Conservation (phyloP, 2,113 vertebrate species). For the Elaphurus davidianus region DNA sequence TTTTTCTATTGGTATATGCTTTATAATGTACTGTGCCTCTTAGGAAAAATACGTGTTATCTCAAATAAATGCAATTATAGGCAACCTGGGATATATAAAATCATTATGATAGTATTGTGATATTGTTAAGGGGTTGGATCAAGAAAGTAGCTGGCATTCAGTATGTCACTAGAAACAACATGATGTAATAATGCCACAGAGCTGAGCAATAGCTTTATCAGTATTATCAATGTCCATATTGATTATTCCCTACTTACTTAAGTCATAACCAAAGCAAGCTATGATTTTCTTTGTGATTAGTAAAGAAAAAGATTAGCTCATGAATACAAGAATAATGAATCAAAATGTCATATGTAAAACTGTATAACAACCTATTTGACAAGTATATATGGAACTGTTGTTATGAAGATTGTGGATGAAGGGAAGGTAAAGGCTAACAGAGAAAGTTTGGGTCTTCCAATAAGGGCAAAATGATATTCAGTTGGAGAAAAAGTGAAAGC, state of each 20-base stretch:
- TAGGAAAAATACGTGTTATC: not conserved
- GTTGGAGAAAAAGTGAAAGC: not conserved
- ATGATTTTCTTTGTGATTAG: not conserved
- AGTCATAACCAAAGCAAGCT: not conserved
- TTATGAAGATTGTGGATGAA: not conserved
- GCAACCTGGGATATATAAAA: not conserved
- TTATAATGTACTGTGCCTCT: not conserved
- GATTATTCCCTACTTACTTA: not conserved
- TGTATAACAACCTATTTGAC: not conserved
- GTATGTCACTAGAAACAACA: not conserved
- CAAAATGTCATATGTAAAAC: not conserved
- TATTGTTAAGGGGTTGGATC: accelerated
- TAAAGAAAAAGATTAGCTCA: not conserved
- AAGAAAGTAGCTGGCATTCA: not conserved
- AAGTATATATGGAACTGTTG: not conserved
- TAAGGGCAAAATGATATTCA: not conserved
- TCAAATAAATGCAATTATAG: not conserved
- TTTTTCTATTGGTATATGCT: not conserved
- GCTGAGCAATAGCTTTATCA: not conserved
- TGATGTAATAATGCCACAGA: not conserved
- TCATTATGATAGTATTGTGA: not conserved
- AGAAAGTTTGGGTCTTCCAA: not conserved
- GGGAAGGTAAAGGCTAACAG: not conserved
- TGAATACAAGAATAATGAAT: not conserved
- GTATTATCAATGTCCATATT: not conserved